Evolutionary conservation across 1,140 invertebrate genomes (phyloP).

Genomic region (Penaeus vannamei): DNA sequence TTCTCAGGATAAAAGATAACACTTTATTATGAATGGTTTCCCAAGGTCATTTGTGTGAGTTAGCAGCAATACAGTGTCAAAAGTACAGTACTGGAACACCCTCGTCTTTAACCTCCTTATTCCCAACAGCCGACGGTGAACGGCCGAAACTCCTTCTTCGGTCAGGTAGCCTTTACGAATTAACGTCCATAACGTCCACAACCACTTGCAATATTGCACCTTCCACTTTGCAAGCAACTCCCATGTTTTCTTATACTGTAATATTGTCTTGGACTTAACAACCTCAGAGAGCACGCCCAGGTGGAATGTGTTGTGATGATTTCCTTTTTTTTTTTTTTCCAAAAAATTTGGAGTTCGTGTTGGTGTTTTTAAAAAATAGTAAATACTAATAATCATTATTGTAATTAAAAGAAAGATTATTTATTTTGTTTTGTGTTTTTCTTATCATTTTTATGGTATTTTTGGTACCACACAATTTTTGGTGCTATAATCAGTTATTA

Average conservation of each 20-base stretch:
- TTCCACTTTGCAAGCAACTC: slow-evolving; percentile 62
- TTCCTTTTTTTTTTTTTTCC: slow-evolving; percentile 19
- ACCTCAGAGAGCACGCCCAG: slow-evolving; percentile 57
- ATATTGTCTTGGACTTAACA: slow-evolving; percentile 59
- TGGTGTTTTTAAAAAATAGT: slow-evolving; percentile 6
- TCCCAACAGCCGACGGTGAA: slow-evolving; percentile 67
- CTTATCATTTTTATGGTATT: no score
- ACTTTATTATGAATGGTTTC: no score
- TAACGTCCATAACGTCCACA: slow-evolving; percentile 61
- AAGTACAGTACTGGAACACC: slow-evolving; percentile 48
- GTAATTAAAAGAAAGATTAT: no score
- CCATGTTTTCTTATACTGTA: slow-evolving; percentile 60
- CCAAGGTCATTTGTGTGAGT: slow-evolving; percentile 6
- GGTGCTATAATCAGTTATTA: no score
- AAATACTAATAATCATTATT: neutral
- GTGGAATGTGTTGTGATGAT: slow-evolving; percentile 56
- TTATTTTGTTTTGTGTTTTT: no score
- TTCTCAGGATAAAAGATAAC: no score
- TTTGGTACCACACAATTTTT: no score
- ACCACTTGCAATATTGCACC: slow-evolving; percentile 66
- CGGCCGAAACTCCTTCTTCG: slow-evolving; percentile 68
- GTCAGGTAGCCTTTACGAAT: slow-evolving; percentile 66
- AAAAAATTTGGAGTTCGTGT: neutral
- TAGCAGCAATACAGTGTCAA: slow-evolving; percentile 31
- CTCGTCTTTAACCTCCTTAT: slow-evolving; percentile 57